Conservation (phyloP, 2,888 invertebrate genomes). For the Himalopsyche japonica region DNA sequence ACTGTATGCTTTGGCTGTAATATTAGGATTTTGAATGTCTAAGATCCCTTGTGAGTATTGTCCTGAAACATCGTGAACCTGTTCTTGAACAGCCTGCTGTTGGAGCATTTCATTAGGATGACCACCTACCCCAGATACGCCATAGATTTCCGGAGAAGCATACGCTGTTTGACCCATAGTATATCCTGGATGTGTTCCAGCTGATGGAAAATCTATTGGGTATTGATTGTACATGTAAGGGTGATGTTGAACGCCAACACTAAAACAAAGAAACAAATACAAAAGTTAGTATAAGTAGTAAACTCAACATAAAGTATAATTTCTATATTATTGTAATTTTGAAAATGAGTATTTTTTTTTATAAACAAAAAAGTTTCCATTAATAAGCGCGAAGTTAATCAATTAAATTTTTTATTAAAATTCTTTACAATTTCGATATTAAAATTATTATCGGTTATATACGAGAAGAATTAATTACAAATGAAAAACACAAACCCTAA, state of each 20-base stretch:
- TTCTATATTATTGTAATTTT: no score
- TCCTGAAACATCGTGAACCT: conserved; percentile 52
- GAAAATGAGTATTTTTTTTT: no score
- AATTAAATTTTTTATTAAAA: no score
- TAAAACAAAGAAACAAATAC: conserved; percentile 47
- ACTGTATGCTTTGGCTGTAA: conserved; percentile 17
- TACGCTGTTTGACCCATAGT: conserved; percentile 49
- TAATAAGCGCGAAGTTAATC: no score
- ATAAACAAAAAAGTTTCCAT: no score
- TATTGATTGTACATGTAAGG: conserved; percentile 61
- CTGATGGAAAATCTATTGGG: conserved; percentile 60
- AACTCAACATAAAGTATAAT: no score
- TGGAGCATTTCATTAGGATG: conserved; percentile 55
- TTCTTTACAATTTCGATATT: no score
- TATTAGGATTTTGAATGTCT: conserved; percentile 38
- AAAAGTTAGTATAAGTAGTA: no score
- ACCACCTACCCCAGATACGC: conserved; percentile 52
- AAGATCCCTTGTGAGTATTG: conserved; percentile 59
- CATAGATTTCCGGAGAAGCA: conserved; percentile 57
- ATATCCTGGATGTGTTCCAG: conserved; percentile 57
- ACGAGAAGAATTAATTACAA: no score
- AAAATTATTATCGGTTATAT: no score
- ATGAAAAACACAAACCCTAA: no score
- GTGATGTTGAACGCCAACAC: conserved; percentile 58
- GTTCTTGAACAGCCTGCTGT: conserved; percentile 42